Base-by-base conservation (phyloP, 2,888 invertebrate genomes). In the Rhaphigaster nebulosa region DNA sequence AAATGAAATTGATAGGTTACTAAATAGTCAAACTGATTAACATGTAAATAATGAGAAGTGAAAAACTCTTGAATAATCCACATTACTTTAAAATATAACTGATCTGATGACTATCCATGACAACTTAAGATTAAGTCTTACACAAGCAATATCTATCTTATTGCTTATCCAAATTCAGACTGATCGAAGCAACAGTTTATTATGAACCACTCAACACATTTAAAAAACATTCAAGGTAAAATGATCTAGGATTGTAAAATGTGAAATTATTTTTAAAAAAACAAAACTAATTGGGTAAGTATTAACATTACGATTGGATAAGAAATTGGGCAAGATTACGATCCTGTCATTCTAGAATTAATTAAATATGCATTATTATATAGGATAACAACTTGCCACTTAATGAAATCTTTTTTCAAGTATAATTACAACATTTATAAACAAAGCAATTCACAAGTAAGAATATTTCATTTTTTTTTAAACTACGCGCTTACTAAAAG, bases 401-500 rank as follows among this genome's bases (percentile, higher is more conserved):
- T 23, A 34, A 34, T 29, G 34, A 70, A 70, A 60, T 0, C 34
- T 5, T 70, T 65, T 34, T 70, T 34, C 34, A 34, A 0, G 20
- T 70, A 70, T 6, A 70, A 70, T 34, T 4, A 70, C 38, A 70
- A 18, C 5, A 70, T 20, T 34, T 34, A 34, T 29, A 65, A 34
- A 34, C 5, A 5, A 34, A 34, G 34, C 70, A 34, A 70, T 70
- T 4, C 34, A 70, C 6, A 70, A 20, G 34, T 70, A 70, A 34
- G 20, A 65, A 13, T 65, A 60, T 26, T 65, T 65, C 12, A 70
- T n/a, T 34, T 70, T 70, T 70, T 65, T 15, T 15, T 38, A 45
- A 45, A 84, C n/a, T 45, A 84, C 10, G n/a, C 1, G 41, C 84
- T 84, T 84, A 84, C 84, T 84, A 45, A 45, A 84, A 45, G 45